Conservation (phyloP, 2,113 vertebrate species). For the Eidolon helvum region DNA sequence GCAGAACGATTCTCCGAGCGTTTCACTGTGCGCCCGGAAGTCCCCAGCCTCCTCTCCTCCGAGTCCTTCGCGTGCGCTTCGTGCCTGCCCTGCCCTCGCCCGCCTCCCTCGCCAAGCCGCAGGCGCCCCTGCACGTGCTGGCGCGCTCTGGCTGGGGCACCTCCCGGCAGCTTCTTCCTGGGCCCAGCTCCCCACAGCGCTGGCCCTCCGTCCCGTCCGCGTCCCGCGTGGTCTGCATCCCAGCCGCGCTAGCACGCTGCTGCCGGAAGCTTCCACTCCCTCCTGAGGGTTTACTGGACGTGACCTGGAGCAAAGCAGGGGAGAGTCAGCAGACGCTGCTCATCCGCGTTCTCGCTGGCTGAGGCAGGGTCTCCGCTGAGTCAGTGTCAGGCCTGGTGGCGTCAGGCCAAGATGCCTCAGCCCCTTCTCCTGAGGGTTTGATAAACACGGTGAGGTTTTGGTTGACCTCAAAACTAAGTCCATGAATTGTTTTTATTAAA, state of each 20-base stretch:
- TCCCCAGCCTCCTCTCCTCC: not conserved
- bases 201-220: no score
- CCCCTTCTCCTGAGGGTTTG: no score
- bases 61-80: fast-evolving
- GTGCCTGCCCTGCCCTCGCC: fast-evolving
- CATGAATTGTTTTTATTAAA: not conserved
- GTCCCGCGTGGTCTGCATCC: fast-evolving
- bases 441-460: not conserved
- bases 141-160: not conserved
- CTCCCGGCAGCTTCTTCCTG: not conserved
- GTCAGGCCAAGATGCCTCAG: not conserved
- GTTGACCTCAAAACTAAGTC: not conserved
- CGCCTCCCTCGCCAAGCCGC: no score
- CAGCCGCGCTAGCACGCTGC: fast-evolving
- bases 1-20: fast-evolving
- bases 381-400: fast-evolving
- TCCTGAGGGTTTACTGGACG: not conserved
- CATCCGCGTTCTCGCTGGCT: not conserved
- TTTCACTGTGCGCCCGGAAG: not conserved
- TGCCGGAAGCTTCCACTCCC: not conserved
- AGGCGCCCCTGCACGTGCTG: no score
- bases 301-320: not conserved
- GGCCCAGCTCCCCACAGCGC: no score
- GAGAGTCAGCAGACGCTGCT: fast-evolving
- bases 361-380: fast-evolving